phyloP scores from a whole-genome alignment of 1,140 invertebrate genomes.

The Eriosoma lanigerum region DNA sequence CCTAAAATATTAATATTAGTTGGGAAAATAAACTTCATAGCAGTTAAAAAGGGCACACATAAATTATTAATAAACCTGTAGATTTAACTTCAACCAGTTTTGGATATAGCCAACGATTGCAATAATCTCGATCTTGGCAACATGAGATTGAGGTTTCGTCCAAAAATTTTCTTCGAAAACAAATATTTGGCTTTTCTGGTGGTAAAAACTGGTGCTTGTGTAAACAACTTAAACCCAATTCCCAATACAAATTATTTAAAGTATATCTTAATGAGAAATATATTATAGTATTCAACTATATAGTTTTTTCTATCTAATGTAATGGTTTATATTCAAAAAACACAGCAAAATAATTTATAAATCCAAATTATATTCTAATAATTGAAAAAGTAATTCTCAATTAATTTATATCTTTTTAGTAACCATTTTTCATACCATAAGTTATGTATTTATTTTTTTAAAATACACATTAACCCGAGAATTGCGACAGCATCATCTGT shows the following conservation, averaged over 20 bases:
- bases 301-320: too few relatives aligned
- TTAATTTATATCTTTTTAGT: too few relatives aligned
- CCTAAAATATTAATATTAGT: constrained; percentile 43
- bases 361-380: too few relatives aligned
- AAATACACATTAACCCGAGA: too few relatives aligned
- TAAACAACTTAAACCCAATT: constrained; percentile 66
- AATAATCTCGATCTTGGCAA: constrained; percentile 67
- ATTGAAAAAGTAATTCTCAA: too few relatives aligned
- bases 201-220: constrained; percentile 70
- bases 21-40: constrained; percentile 35
- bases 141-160: constrained; percentile 64
- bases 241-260: constrained; percentile 39
- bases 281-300: neutral
- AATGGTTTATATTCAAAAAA: too few relatives aligned
- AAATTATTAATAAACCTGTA: constrained; percentile 50
- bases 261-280: neutral
- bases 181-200: constrained; percentile 69
- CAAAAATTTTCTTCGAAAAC: constrained; percentile 61
- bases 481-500: too few relatives aligned
- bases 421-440: too few relatives aligned
- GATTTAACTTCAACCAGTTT: constrained; percentile 57
- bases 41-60: constrained; percentile 36
- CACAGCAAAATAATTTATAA: too few relatives aligned
- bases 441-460: too few relatives aligned
- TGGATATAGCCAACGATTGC: constrained; percentile 65